Evolutionary conservation across 2,888 invertebrate species (phyloP).

Genomic region (Bibio marci): DNA sequence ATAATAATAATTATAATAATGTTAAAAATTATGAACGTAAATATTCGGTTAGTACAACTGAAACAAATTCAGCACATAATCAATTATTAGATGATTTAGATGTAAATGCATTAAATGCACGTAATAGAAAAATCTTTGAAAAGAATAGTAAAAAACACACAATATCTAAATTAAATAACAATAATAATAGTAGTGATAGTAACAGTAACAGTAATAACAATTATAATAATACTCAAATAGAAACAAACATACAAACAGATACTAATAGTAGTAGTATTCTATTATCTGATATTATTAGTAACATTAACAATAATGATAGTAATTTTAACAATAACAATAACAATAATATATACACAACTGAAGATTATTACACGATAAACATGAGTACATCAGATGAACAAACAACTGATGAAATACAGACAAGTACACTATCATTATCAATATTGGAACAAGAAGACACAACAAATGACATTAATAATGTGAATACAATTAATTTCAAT

Average conservation of each 20-base stretch:
- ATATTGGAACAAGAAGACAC: constrained; percentile 12
- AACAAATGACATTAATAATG: constrained; percentile 16
- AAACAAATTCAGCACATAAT: constrained; percentile 17
- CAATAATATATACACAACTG: background rate
- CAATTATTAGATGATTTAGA: constrained; percentile 28
- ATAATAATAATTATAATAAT: too few relatives aligned
- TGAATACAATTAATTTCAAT: constrained; percentile 21
- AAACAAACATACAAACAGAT: too few relatives aligned
- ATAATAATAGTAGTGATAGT: background rate
- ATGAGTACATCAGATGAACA: background rate
- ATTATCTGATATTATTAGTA: too few relatives aligned
- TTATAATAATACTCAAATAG: too few relatives aligned
- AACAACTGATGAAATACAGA: constrained; percentile 7
- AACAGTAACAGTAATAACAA: too few relatives aligned
- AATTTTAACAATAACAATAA: too few relatives aligned
- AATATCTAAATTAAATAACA: background rate
- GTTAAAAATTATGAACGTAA: constrained; percentile 20
- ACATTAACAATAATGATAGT: too few relatives aligned
- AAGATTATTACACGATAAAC: constrained; percentile 2
- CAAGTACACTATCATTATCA: constrained; percentile 17
- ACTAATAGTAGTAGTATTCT: too few relatives aligned
- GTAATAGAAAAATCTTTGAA: constrained; percentile 35
- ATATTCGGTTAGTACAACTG: constrained; percentile 17
- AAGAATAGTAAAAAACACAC: constrained; percentile 28
- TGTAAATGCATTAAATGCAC: constrained; percentile 32